Conservation (phyloP, 2,888 invertebrate species). For the Adelognathus sp. region DNA sequence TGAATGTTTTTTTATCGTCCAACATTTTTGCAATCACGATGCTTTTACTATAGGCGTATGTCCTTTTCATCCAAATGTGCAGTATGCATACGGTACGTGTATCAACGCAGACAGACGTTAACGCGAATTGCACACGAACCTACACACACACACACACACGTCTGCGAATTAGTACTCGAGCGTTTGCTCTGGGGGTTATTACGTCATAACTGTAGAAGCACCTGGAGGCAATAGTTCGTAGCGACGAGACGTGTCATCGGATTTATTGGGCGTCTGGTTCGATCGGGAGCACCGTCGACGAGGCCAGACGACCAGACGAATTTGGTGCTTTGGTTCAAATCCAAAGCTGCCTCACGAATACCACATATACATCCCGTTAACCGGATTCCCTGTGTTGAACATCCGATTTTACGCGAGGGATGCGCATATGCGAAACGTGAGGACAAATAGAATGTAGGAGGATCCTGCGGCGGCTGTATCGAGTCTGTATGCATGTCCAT, state of each 20-base stretch:
- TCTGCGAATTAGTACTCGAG: slow-evolving; percentile 72
- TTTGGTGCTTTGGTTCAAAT: slow-evolving; percentile 49
- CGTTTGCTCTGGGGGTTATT: slow-evolving; percentile 74
- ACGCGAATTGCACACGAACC: slow-evolving; percentile 12
- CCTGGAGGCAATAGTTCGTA: slow-evolving; percentile 74
- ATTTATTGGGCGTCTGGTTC: slow-evolving; percentile 70
- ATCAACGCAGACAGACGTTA: slow-evolving; percentile 35
- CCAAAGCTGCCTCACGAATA: slow-evolving; percentile 46
- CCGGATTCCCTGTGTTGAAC: slow-evolving; percentile 23
- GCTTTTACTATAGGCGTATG: not conserved
- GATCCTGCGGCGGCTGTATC: not conserved
- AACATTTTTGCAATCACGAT: not conserved
- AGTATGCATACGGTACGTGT: not conserved
- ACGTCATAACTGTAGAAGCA: slow-evolving; percentile 75
- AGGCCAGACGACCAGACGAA: slow-evolving; percentile 63
- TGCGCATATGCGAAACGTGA: slow-evolving; percentile 17
- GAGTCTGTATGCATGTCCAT: not conserved
- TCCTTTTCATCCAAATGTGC: not conserved
- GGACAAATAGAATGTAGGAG: slow-evolving; percentile 33
- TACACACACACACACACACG: slow-evolving; percentile 40
- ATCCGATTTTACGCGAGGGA: slow-evolving; percentile 39
- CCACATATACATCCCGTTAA: slow-evolving; percentile 23
- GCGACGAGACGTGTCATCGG: slow-evolving; percentile 71
- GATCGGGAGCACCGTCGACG: slow-evolving; percentile 54
- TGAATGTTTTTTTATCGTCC: not conserved